Evolutionary conservation across 2,113 vertebrate genomes (phyloP).

Genomic region (Aix galericulata): DNA sequence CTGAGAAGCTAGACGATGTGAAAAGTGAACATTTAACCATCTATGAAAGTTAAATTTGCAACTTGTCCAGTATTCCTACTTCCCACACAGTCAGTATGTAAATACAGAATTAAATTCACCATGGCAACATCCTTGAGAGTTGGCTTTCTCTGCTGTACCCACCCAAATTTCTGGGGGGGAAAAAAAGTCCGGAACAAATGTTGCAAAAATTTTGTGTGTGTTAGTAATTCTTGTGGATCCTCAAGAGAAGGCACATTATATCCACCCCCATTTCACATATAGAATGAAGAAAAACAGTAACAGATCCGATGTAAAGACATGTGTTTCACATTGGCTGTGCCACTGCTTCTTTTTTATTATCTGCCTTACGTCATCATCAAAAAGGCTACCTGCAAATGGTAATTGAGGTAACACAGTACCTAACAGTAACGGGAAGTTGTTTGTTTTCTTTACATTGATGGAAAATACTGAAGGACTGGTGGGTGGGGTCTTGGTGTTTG

Average conservation of each 20-base stretch:
- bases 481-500: not conserved
- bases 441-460: not conserved
- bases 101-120: conserved; percentile 2
- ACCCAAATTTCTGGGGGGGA: not conserved
- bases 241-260: not conserved
- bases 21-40: not conserved
- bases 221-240: not conserved
- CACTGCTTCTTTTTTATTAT: not conserved
- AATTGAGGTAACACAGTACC: not conserved
- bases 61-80: not conserved
- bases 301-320: not conserved
- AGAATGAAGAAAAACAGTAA: not conserved
- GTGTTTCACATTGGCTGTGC: not conserved
- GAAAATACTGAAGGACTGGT: not conserved
- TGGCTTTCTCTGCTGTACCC: not conserved
- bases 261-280: not conserved
- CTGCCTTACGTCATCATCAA: not conserved
- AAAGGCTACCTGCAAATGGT: not conserved
- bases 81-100: not conserved
- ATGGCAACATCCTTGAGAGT: not conserved
- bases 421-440: not conserved
- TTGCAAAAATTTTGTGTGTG: not conserved
- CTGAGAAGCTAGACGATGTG: not conserved
- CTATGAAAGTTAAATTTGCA: not conserved
- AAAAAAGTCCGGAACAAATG: not conserved